phyloP scores from a whole-genome alignment of 2,113 vertebrate species.

The Bos javanicus region DNA sequence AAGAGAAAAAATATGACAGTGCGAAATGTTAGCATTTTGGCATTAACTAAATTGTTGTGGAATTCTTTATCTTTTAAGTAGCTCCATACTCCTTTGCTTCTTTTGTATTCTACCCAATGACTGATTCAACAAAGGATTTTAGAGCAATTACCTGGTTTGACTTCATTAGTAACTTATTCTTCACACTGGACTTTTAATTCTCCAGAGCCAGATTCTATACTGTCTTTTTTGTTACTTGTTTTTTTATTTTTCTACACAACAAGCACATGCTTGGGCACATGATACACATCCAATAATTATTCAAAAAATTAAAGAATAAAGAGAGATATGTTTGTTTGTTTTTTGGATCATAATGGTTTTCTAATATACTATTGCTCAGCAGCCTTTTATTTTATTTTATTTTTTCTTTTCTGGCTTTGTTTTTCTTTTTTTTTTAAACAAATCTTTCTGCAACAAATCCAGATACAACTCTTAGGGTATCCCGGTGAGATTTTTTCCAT shows the following conservation, averaged over 20 bases:
- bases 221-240: not conserved
- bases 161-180: not conserved
- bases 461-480: not conserved
- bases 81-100: not conserved
- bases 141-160: not conserved
- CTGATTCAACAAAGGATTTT: not conserved
- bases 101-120: not conserved
- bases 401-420: not conserved
- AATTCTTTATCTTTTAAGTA: not conserved
- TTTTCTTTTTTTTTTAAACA: not conserved
- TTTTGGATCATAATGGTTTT: not conserved
- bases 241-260: not conserved
- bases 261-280: not conserved
- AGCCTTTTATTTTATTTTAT: not conserved
- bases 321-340: not conserved
- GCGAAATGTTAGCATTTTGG: not conserved
- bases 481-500: slow-evolving; percentile 7
- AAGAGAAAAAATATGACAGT: not conserved
- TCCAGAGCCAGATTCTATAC: not conserved
- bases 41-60: not conserved
- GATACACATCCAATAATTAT: not conserved
- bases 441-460: not conserved
- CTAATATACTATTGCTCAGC: not conserved
- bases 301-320: not conserved
- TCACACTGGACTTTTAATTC: not conserved